Base-by-base conservation (phyloP, 2,797 vertebrate genomes). In the Lacerta viridis region DNA sequence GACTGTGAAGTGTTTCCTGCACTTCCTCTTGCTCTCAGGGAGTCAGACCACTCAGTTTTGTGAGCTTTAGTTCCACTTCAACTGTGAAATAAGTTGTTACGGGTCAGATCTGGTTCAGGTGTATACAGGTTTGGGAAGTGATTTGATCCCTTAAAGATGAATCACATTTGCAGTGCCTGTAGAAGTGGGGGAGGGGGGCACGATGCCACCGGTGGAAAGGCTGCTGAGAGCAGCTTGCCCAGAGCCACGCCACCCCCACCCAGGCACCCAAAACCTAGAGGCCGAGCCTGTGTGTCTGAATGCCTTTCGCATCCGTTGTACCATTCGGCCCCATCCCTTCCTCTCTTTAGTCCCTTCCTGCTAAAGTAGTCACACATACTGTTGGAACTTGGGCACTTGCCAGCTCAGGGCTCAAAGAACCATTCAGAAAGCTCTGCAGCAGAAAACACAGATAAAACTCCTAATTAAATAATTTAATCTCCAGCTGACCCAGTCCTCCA, bases 391-490 rank as follows among this genome's bases (percentile, higher is more conserved):
- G 87, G 91, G 17, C 78, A 83, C 88, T 87, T 92, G 83, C 87
- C 91, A 90, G 33, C 82, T 93, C 68, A 64, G 88, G 41, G 66
- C 83, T 92, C 8, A 88, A 94, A 90, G 83, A 80, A 29, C 91
- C 64, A 20, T 68, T 93, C 84, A 83, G 91, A 82, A 88, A 90
- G 86, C 82, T 77, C 2, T 0, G 7, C 84, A 79, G 68, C 0
- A 0, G 74, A 90, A 88, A 80, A 74, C 69, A 10, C 89, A 84
- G 87, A 6, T 92, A 89, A 81, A 93, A 66, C 92, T 27, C 61
- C 69, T 91, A 93, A 91, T 90, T 90, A 83, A 61, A 2, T 83
- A 80, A 86, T 93, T 93, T 17, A 89, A 83, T 90, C 80, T 91
- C 82, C 90, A 83, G 10, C 84, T 93, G 86, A 93, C 89, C 81